Evolutionary conservation across 1,140 invertebrate genomes (phyloP).

Genomic region (Wasmannia auropunctata): DNA sequence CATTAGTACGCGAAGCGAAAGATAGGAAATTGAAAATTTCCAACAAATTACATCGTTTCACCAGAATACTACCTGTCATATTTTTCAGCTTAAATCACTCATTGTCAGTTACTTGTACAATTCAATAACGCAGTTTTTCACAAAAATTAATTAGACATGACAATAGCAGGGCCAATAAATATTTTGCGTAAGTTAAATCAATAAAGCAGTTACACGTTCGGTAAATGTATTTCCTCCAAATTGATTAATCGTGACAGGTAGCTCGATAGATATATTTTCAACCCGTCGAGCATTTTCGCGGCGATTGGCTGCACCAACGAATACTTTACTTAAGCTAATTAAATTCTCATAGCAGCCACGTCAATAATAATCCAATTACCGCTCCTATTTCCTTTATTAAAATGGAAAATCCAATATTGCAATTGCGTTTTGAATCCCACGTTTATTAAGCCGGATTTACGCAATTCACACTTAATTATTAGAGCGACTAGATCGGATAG

Average conservation of each 20-base stretch:
- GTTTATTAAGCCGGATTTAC: constrained; percentile 41
- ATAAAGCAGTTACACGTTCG: constrained; percentile 27
- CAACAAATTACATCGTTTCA: neutral
- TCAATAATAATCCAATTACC: constrained; percentile 59
- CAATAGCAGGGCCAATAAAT: constrained; percentile 28
- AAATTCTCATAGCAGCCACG: constrained; percentile 51
- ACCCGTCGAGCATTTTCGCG: constrained; percentile 32
- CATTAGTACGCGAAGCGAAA: neutral
- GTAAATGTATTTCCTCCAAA: constrained; percentile 52
- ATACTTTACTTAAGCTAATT: constrained; percentile 62
- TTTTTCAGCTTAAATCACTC: constrained; percentile 25
- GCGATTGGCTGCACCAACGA: constrained; percentile 34
- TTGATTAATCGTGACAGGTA: constrained; percentile 50
- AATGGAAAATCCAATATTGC: constrained; percentile 47
- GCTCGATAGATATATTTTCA: constrained; percentile 37
- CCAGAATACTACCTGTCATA: neutral
- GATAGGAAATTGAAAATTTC: constrained; percentile 15
- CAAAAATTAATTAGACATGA: constrained; percentile 26
- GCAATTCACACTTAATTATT: constrained; percentile 12
- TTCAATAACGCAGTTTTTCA: neutral
- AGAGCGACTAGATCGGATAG: neutral
- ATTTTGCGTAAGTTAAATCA: constrained; percentile 44
- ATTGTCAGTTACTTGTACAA: neutral
- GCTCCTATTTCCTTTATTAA: constrained; percentile 58
- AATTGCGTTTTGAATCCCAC: neutral